phyloP scores from a whole-genome alignment of 2,113 vertebrate species.

The Plotosus lineatus region DNA sequence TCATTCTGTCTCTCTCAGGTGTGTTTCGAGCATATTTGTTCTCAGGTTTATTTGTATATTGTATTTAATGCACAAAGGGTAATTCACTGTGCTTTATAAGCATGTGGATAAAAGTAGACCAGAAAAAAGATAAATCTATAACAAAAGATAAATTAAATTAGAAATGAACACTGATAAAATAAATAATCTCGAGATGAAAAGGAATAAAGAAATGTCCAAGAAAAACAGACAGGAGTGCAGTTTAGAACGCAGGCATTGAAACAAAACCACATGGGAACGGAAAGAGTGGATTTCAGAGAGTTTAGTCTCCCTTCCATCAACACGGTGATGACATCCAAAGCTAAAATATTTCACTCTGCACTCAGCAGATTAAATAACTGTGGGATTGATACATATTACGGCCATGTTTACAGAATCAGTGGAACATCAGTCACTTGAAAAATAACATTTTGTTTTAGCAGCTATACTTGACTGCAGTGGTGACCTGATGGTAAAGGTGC shows the following conservation, averaged over 20 bases:
- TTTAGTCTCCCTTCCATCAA: neutral
- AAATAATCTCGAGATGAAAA: neutral
- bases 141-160: neutral
- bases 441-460: no score
- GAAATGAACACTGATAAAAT: neutral
- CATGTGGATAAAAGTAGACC: neutral
- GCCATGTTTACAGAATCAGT: no score
- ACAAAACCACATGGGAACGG: slow-evolving; percentile 1
- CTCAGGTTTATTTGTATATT: neutral
- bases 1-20: neutral
- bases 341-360: neutral
- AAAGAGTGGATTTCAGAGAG: neutral
- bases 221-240: neutral
- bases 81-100: neutral
- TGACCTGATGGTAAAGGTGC: no score
- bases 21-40: neutral
- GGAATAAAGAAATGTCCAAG: neutral
- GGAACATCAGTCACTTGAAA: no score
- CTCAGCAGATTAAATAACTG: no score
- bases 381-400: no score
- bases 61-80: neutral
- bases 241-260: neutral
- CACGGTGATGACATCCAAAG: neutral
- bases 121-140: no score
- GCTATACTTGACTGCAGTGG: no score